These are phyloP conservation scores for Silvanus unidentatus DNA, from an alignment of 2,888 invertebrate species.

Conservation along the genomic window DNA sequence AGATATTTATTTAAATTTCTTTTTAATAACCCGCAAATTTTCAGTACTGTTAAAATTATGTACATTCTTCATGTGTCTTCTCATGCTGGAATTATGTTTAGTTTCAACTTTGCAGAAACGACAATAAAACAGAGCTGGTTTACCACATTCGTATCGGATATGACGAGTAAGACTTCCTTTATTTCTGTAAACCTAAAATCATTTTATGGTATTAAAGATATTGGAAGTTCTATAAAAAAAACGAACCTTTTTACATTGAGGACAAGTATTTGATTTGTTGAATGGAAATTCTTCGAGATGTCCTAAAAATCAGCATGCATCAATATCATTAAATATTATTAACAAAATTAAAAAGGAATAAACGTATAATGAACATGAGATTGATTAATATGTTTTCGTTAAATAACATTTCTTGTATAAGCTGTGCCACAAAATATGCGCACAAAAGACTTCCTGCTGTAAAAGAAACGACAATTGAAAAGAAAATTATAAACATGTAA, in stretches of 20 bases:
- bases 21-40: too few species aligned
- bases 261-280: too few species aligned
- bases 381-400: slow-evolving; percentile 5
- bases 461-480: too few species aligned
- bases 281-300: too few species aligned
- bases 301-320: too few species aligned
- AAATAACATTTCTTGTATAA: slow-evolving; percentile 30
- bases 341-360: too few species aligned
- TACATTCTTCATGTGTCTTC: slow-evolving; percentile 13
- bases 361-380: too few species aligned
- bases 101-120: slow-evolving; percentile 19
- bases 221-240: not conserved
- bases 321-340: too few species aligned
- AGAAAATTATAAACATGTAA: too few species aligned
- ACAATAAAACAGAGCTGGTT: slow-evolving; percentile 20
- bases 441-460: too few species aligned
- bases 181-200: slow-evolving; percentile 18
- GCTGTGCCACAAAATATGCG: slow-evolving; percentile 29
- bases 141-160: slow-evolving; percentile 24
- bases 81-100: slow-evolving; percentile 21
- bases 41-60: slow-evolving; percentile 1
- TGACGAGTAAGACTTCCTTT: slow-evolving; percentile 22
- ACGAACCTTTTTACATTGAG: not conserved
- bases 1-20: too few species aligned
- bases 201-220: slow-evolving; percentile 2